phyloP scores from a whole-genome alignment of 2,888 invertebrate genomes.

The Lasiommata megera region DNA sequence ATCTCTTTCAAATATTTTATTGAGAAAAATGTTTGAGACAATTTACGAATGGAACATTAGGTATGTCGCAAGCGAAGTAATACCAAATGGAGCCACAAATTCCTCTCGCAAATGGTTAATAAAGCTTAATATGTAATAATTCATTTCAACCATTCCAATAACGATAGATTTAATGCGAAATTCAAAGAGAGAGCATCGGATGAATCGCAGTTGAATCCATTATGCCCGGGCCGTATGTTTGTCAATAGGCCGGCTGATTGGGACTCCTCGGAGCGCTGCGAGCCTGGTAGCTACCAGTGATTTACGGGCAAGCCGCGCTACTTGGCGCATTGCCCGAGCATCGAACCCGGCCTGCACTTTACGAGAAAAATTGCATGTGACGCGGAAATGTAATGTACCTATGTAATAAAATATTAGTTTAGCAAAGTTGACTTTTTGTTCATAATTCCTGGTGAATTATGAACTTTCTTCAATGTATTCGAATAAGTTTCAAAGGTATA shows the following conservation, averaged over 20 bases:
- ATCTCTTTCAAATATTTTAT: too few relatives aligned
- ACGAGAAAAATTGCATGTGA: constrained; percentile 60
- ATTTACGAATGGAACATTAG: not conserved
- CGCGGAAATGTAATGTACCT: constrained; percentile 41
- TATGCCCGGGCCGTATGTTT: constrained; percentile 71
- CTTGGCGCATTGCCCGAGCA: constrained; percentile 68
- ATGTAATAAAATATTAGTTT: constrained; percentile 29
- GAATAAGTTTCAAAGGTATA: not conserved
- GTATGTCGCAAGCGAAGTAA: not conserved
- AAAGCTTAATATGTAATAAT: constrained; percentile 30
- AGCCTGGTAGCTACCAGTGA: constrained; percentile 61
- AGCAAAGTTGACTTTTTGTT: not conserved
- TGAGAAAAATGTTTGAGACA: not conserved
- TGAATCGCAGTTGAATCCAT: constrained; percentile 67
- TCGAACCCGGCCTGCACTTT: constrained; percentile 61
- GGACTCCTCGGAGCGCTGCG: constrained; percentile 61
- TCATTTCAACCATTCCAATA: constrained; percentile 41
- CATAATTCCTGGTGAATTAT: not conserved
- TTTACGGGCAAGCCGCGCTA: constrained; percentile 63
- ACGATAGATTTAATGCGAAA: constrained; percentile 44
- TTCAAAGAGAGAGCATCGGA: constrained; percentile 46
- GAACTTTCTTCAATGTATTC: too few relatives aligned
- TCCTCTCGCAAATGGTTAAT: constrained; percentile 17
- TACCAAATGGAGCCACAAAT: not conserved
- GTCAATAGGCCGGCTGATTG: constrained; percentile 76